Evolutionary conservation across 2,888 invertebrate species (phyloP).

Genomic region (Hirtodrosophila alboralis): DNA sequence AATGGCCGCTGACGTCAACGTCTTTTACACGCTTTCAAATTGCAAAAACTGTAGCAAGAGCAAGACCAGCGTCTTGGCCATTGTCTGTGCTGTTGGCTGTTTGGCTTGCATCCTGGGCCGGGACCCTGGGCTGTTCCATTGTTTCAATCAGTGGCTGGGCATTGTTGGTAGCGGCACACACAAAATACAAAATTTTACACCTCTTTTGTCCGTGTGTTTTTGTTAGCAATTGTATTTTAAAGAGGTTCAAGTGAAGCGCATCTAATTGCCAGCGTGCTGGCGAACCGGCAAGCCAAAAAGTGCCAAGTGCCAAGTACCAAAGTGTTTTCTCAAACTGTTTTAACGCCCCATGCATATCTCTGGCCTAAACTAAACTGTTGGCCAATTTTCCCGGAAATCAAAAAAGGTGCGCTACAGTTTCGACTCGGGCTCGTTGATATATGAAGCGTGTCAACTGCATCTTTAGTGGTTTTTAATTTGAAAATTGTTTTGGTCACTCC

Average conservation of each 20-base stretch:
- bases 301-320: slow-evolving; percentile 44
- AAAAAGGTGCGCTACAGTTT: slow-evolving; percentile 52
- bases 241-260: slow-evolving; percentile 79
- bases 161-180: slow-evolving; percentile 64
- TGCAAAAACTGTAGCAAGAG: slow-evolving; percentile 67
- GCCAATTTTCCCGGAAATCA: slow-evolving; percentile 74
- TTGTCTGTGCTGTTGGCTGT: slow-evolving; percentile 56
- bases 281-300: slow-evolving; percentile 29
- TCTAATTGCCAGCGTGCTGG: slow-evolving; percentile 75
- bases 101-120: slow-evolving; percentile 58
- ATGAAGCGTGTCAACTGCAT: slow-evolving; percentile 78
- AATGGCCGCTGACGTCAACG: slow-evolving; percentile 39
- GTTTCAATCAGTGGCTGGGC: slow-evolving; percentile 74
- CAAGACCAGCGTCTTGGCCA: slow-evolving; percentile 55
- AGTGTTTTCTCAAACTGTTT: slow-evolving; percentile 69
- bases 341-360: slow-evolving; percentile 55
- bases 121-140: slow-evolving; percentile 55
- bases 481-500: slow-evolving; percentile 73
- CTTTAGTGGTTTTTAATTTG: slow-evolving; percentile 80
- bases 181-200: slow-evolving; percentile 67
- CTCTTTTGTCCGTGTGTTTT: slow-evolving; percentile 69
- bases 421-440: slow-evolving; percentile 54
- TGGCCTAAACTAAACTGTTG: slow-evolving; percentile 4
- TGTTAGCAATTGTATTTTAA: slow-evolving; percentile 76
- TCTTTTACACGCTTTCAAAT: slow-evolving; percentile 66